A percentile compares a stretch with the other conserved stretches of the same genome.
phyloP scores from a whole-genome alignment of 2,888 invertebrate species.

The Bruchidius siliquastri region DNA sequence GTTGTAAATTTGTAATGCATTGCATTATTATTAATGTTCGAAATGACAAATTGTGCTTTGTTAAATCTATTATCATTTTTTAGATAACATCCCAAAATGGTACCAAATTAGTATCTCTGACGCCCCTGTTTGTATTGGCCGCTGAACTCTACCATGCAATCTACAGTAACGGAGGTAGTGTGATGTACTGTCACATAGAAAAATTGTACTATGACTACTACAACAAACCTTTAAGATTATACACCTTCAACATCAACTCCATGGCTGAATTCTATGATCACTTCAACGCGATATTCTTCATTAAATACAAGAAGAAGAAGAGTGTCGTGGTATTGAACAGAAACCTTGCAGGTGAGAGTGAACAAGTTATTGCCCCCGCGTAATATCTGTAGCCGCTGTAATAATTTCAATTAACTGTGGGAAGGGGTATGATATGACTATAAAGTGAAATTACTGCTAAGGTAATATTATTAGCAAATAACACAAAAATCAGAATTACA shows the following conservation, averaged over 20 bases:
- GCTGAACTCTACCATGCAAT: conserved; percentile 43
- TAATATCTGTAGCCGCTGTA: too few relatives aligned
- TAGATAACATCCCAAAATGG: conserved; percentile 32
- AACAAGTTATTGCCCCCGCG: too few relatives aligned
- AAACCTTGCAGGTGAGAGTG: conserved; percentile 44
- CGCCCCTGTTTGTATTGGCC: conserved; percentile 39
- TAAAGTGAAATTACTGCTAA: too few relatives aligned
- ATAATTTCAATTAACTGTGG: too few relatives aligned
- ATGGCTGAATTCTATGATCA: conserved; percentile 39
- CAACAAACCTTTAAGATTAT: conserved; percentile 36
- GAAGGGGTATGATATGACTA: too few relatives aligned
- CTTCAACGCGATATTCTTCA: conserved; percentile 40
- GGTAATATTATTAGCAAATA: too few relatives aligned
- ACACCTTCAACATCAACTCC: conserved; percentile 36
- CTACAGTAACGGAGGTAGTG: conserved; percentile 36
- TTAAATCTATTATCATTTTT: conserved; percentile 14
- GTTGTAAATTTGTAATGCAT: too few relatives aligned
- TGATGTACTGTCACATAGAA: conserved; percentile 35
- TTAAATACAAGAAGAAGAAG: conserved; percentile 43
- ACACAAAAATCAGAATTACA: too few relatives aligned
- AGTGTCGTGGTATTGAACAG: conserved; percentile 48
- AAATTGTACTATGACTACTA: conserved; percentile 34
- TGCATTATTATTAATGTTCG: too few relatives aligned
- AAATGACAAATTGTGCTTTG: too few relatives aligned
- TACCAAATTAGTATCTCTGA: conserved; percentile 37